phyloP scores from a whole-genome alignment of 1,140 invertebrate genomes.

The Platyscapa corneri region DNA sequence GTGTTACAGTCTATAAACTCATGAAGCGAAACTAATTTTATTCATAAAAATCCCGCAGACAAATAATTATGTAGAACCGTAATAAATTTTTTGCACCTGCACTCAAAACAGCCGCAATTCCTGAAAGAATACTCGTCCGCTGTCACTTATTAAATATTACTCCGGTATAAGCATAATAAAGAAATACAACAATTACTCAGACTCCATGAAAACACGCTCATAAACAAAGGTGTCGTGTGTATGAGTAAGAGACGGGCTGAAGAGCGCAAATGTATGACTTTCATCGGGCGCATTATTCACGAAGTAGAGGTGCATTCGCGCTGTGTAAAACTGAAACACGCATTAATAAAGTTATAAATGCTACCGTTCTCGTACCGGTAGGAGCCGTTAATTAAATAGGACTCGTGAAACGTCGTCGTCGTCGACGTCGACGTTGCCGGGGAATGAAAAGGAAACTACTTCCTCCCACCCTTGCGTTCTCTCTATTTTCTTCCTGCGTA shows the following conservation, averaged over 20 bases:
- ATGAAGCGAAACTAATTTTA: neutral
- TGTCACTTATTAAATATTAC: conserved; percentile 34
- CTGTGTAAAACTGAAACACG: conserved; percentile 41
- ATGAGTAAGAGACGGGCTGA: neutral
- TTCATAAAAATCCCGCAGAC: neutral
- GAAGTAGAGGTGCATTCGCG: neutral
- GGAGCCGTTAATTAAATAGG: conserved; percentile 59
- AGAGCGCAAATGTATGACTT: conserved; percentile 35
- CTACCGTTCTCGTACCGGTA: neutral
- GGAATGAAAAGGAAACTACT: conserved; percentile 36
- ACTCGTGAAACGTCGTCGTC: neutral
- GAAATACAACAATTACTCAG: conserved; percentile 41
- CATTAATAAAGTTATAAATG: conserved; percentile 60
- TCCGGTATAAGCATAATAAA: neutral
- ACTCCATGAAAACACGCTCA: conserved; percentile 17
- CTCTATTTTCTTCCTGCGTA: neutral
- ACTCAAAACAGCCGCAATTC: neutral
- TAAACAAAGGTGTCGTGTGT: conserved; percentile 1
- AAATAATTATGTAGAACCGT: conserved; percentile 11
- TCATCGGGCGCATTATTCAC: conserved; percentile 43
- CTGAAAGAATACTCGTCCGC: neutral
- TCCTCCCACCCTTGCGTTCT: neutral
- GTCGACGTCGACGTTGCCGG: neutral
- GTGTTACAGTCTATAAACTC: neutral
- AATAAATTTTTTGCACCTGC: neutral